Percentiles rank a stretch among this genome's conserved stretches.
phyloP scores from a whole-genome alignment of 2,888 invertebrate genomes.

The Xiphydria camelus region DNA sequence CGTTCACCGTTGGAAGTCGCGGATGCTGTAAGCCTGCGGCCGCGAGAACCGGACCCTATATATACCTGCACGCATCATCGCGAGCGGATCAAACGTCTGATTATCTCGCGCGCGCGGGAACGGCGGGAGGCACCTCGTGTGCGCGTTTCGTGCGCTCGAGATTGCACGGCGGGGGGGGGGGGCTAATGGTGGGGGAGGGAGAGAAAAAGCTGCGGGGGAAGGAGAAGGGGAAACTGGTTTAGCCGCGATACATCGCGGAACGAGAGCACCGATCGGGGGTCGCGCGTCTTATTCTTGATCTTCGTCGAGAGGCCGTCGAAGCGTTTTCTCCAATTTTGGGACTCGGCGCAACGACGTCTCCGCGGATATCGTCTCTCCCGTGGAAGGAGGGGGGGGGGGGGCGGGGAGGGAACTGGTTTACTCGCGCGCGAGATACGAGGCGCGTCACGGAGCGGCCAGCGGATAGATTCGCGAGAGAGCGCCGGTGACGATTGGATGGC shows the following conservation, averaged over 20 bases:
- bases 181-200: no score
- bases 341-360: no score
- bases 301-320: conserved; percentile 3
- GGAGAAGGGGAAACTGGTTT: neutral
- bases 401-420: neutral
- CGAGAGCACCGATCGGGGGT: no score
- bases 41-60: conserved; percentile 24
- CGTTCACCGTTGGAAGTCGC: conserved; percentile 35
- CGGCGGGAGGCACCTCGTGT: neutral
- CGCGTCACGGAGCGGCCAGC: no score
- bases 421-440: no score
- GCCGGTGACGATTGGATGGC: no score
- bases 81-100: conserved; percentile 9
- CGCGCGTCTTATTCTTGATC: no score
- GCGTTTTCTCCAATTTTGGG: no score
- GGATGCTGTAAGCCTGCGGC: conserved; percentile 41
- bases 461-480: no score
- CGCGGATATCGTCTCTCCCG: neutral
- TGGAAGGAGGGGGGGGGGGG: neutral
- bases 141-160: neutral
- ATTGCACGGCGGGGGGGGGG: no score
- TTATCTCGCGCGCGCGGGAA: conserved; percentile 4
- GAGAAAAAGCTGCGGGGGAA: neutral
- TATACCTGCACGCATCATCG: conserved; percentile 25
- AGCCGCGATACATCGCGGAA: neutral